phyloP scores from a whole-genome alignment of 2,888 invertebrate genomes.

The Microplitis deprimator region DNA sequence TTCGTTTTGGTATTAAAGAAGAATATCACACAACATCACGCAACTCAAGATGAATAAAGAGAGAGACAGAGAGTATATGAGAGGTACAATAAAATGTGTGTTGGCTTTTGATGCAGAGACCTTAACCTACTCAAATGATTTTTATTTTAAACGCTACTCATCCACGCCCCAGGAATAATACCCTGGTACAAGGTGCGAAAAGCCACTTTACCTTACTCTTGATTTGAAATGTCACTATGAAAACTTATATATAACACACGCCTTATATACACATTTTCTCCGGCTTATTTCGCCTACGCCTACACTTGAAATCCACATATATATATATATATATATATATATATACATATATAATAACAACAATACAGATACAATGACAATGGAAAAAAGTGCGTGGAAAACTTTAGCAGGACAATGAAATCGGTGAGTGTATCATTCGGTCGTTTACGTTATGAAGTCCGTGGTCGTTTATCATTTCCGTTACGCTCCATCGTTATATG shows the following conservation, averaged over 20 bases:
- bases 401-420: constrained; percentile 62
- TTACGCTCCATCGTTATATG: constrained; percentile 32
- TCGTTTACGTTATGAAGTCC: constrained; percentile 61
- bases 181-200: constrained; percentile 40
- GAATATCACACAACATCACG: not conserved
- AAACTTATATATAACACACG: not conserved
- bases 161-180: constrained; percentile 29
- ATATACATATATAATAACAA: not conserved
- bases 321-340: not conserved
- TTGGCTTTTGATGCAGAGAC: not conserved
- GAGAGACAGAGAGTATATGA: constrained; percentile 17
- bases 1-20: constrained; percentile 9
- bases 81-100: not conserved
- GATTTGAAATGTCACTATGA: constrained; percentile 12
- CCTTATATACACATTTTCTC: not conserved
- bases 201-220: constrained; percentile 15
- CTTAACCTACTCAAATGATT: constrained; percentile 11
- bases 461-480: constrained; percentile 66
- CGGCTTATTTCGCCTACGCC: constrained; percentile 22
- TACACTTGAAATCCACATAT: constrained; percentile 3
- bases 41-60: not conserved
- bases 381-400: constrained; percentile 60
- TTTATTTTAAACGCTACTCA: constrained; percentile 37
- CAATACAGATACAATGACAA: constrained; percentile 49
- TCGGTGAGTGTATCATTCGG: constrained; percentile 66